phyloP scores from a whole-genome alignment of 2,113 vertebrate species.

The Oplegnathus fasciatus region DNA sequence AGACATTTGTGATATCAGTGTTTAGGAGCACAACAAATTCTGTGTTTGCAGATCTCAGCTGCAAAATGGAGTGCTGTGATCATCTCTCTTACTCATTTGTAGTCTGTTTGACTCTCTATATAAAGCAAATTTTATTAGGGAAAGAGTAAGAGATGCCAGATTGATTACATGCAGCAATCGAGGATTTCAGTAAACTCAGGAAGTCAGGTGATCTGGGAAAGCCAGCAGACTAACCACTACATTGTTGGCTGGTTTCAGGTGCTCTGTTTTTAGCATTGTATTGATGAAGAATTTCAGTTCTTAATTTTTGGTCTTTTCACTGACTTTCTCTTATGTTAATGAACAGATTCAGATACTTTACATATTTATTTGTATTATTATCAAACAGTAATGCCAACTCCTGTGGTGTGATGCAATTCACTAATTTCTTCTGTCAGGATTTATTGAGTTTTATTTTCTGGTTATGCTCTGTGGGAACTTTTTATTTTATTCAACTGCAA shows the following conservation, averaged over 20 bases:
- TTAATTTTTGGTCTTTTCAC: constrained; percentile 47
- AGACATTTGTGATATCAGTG: neutral
- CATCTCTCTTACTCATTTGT: neutral
- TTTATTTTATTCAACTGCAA: neutral
- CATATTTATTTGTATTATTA: constrained; percentile 61
- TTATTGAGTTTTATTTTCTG: neutral
- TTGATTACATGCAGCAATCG: neutral
- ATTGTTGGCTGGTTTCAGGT: constrained; percentile 21
- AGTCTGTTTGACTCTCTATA: constrained; percentile 15
- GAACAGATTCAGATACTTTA: constrained; percentile 14
- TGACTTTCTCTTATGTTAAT: constrained; percentile 31
- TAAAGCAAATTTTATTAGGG: neutral
- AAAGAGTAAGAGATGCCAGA: neutral
- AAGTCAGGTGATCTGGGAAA: constrained; percentile 39
- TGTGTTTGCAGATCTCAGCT: neutral
- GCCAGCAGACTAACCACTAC: constrained; percentile 34
- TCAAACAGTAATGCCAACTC: constrained; percentile 10
- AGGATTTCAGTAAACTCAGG: constrained; percentile 57
- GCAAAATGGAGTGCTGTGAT: neutral
- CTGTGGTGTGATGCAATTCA: constrained; percentile 4
- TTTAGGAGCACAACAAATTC: constrained; percentile 11
- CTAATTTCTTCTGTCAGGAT: constrained; percentile 9
- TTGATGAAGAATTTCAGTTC: constrained; percentile 17
- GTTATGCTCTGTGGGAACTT: neutral
- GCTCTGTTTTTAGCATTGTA: constrained; percentile 24